These are phyloP conservation scores for Delphinapterus leucas DNA, from an alignment of 2,113 vertebrate genomes.

Conservation along the genomic window DNA sequence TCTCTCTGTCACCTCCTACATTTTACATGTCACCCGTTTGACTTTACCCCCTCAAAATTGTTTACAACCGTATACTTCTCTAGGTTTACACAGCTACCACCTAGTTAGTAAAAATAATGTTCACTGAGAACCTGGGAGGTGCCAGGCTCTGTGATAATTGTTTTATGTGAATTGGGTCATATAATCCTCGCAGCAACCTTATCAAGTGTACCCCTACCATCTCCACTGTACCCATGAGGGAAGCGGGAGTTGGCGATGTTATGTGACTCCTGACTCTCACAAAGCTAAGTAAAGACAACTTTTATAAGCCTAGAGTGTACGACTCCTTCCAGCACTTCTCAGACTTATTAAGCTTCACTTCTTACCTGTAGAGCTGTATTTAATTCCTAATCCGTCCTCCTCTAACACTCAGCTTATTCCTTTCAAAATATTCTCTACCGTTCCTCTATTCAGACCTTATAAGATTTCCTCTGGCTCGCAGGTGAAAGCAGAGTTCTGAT, in stretches of 20 bases:
- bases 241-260: rapidly evolving
- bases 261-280: too few relatives aligned
- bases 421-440: background rate
- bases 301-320: background rate
- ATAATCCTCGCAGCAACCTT: background rate
- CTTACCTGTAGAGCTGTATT: background rate
- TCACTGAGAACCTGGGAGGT: background rate
- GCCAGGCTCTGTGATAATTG: background rate
- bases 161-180: background rate
- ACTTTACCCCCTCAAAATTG: background rate
- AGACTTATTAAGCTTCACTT: background rate
- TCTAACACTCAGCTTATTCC: background rate
- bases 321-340: background rate
- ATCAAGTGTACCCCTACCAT: background rate
- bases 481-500: background rate
- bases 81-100: background rate
- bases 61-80: background rate
- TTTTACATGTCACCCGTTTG: background rate
- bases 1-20: background rate
- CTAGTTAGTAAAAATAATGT: background rate
- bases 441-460: background rate
- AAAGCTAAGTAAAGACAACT: background rate
- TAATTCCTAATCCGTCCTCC: background rate
- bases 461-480: background rate
- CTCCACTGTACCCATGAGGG: background rate